Evolutionary conservation across 2,113 vertebrate species (phyloP).

Genomic region (Heterochromis multidens): DNA sequence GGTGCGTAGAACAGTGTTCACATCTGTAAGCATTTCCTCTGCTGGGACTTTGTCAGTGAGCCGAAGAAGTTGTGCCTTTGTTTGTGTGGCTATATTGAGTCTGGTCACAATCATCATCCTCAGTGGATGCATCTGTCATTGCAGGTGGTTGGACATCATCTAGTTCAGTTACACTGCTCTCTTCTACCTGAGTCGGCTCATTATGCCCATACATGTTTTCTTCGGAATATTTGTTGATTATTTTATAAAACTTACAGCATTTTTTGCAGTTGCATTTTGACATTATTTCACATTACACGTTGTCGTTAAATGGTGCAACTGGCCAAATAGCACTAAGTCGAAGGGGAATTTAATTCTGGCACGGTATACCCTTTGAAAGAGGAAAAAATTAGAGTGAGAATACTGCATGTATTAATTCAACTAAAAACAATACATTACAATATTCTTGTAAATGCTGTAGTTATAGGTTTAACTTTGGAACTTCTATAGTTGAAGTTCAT

Average conservation of each 20-base stretch:
- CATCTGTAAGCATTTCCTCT: neutral
- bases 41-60: neutral
- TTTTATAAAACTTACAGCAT: neutral
- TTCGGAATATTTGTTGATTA: neutral
- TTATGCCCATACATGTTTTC: too few relatives aligned
- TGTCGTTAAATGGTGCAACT: too few relatives aligned
- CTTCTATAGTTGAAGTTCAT: too few relatives aligned
- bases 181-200: too few relatives aligned
- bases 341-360: neutral
- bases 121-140: neutral
- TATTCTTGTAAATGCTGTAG: too few relatives aligned
- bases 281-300: neutral
- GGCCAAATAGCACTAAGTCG: too few relatives aligned
- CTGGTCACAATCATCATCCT: neutral
- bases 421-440: too few relatives aligned
- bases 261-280: neutral
- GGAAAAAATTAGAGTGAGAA: too few relatives aligned
- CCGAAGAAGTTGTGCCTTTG: neutral
- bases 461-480: too few relatives aligned
- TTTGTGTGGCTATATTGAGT: neutral
- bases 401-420: too few relatives aligned
- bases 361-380: too few relatives aligned
- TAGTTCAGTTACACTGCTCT: neutral
- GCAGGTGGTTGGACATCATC: neutral
- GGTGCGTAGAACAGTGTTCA: neutral